A percentile compares a stretch with the other conserved stretches of the same genome.
Conservation (phyloP, 2,113 vertebrate species). For the Addax nasomaculatus region DNA sequence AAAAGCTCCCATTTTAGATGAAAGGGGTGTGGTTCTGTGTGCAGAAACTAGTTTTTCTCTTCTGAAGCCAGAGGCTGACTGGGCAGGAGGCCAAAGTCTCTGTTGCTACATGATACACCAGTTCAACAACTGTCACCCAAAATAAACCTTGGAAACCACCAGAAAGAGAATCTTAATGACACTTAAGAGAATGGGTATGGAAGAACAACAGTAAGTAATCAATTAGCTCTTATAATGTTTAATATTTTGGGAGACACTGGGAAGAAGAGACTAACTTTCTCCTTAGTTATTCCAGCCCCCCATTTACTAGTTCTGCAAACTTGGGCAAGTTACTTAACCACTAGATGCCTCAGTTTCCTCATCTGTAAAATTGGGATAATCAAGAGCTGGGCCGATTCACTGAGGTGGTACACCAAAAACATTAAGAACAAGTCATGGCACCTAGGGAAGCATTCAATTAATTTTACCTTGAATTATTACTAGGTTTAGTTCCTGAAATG, state of each 20-base stretch:
- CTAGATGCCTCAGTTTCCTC: background rate
- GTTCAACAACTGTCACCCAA: constrained; percentile 13
- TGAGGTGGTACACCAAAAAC: background rate
- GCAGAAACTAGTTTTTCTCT: constrained; percentile 27
- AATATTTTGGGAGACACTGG: background rate
- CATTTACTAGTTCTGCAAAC: background rate
- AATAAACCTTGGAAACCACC: background rate
- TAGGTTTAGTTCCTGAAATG: background rate
- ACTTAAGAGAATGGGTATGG: background rate
- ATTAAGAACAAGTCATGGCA: background rate
- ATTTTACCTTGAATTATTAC: background rate
- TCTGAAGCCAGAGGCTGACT: constrained; percentile 28
- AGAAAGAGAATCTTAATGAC: background rate
- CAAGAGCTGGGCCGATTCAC: background rate
- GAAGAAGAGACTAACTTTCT: constrained; percentile 7
- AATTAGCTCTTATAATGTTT: background rate
- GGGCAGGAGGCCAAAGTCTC: constrained; percentile 41
- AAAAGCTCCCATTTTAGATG: constrained; percentile 34
- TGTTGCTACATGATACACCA: background rate
- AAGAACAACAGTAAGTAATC: background rate
- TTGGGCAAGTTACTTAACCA: background rate
- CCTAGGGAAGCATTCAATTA: background rate
- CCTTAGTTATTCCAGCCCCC: background rate
- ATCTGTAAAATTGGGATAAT: background rate
- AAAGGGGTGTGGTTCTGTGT: background rate